Evolutionary conservation across 2,888 invertebrate species (phyloP).

Genomic region (Xestobium rufovillosum): DNA sequence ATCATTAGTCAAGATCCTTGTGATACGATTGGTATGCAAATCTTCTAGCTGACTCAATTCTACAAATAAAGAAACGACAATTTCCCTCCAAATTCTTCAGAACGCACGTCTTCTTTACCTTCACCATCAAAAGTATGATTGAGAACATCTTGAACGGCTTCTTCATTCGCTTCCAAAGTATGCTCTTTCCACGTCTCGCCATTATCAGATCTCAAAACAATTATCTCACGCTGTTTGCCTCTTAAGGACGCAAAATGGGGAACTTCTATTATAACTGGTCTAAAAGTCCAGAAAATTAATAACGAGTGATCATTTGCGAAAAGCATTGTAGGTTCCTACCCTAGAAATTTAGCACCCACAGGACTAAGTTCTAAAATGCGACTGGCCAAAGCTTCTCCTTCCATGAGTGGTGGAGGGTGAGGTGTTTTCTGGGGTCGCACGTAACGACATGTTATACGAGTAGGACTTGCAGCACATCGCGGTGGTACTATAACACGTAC

Average conservation of each 20-base stretch:
- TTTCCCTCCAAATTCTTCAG: too few relatives aligned
- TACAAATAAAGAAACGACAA: slow-evolving; percentile 33
- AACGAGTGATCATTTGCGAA: slow-evolving; percentile 2
- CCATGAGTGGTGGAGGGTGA: slow-evolving; percentile 94
- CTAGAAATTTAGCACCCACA: slow-evolving; percentile 91
- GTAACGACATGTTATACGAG: slow-evolving; percentile 91
- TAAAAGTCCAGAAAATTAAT: slow-evolving; percentile 36
- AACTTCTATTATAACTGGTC: slow-evolving; percentile 89
- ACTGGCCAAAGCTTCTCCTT: slow-evolving; percentile 95
- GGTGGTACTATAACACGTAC: slow-evolving; percentile 96
- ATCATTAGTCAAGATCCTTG: slow-evolving; percentile 89
- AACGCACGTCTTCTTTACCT: too few relatives aligned
- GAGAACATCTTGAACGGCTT: slow-evolving; percentile 84
- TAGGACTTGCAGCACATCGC: slow-evolving; percentile 89
- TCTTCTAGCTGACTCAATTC: slow-evolving; percentile 74
- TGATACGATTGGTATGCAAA: slow-evolving; percentile 81
- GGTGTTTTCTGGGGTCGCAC: slow-evolving; percentile 62
- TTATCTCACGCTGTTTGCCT: slow-evolving; percentile 92
- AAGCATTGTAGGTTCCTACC: too few relatives aligned
- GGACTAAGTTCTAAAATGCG: slow-evolving; percentile 93
- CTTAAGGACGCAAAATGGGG: slow-evolving; percentile 95
- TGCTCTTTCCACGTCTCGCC: slow-evolving; percentile 99
- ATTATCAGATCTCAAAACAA: slow-evolving; percentile 92
- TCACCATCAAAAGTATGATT: slow-evolving; percentile 87
- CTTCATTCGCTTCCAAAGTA: slow-evolving; percentile 74